phyloP scores from a whole-genome alignment of 2,888 invertebrate genomes.

The Leucoma salicis region DNA sequence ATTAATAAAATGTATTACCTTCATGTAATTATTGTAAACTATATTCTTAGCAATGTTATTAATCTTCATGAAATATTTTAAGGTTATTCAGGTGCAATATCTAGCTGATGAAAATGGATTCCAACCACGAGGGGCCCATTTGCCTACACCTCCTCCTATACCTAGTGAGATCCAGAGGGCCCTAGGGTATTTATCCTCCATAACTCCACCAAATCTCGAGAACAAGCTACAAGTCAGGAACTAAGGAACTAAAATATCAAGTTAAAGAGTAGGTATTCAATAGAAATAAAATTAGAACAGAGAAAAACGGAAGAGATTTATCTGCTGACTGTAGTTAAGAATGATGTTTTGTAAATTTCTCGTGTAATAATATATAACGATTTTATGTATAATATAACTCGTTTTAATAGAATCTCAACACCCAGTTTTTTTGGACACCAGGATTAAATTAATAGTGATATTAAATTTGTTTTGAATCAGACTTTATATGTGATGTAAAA shows the following conservation, averaged over 20 bases:
- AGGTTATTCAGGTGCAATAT: constrained; percentile 84
- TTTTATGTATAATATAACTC: constrained; percentile 13
- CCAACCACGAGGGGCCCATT: constrained; percentile 84
- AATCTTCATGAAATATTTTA: constrained; percentile 21
- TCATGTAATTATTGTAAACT: too few relatives aligned
- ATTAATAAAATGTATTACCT: too few relatives aligned
- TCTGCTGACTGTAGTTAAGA: constrained; percentile 3
- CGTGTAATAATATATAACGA: constrained; percentile 26
- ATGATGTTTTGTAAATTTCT: constrained; percentile 17
- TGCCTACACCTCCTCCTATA: constrained; percentile 86
- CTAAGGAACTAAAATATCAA: neutral
- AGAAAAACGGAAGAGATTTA: constrained; percentile 13
- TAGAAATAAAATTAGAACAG: constrained; percentile 5
- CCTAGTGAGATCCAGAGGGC: constrained; percentile 86
- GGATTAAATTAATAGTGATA: too few relatives aligned
- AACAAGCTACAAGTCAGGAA: constrained; percentile 40
- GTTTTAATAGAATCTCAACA: constrained; percentile 23
- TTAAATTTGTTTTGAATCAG: too few relatives aligned
- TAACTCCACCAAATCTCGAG: constrained; percentile 76
- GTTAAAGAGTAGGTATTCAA: neutral
- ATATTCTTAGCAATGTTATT: too few relatives aligned
- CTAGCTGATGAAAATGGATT: constrained; percentile 89
- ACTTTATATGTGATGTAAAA: too few relatives aligned
- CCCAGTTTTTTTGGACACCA: neutral
- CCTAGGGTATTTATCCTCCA: constrained; percentile 84